Conservation (phyloP, 1,140 invertebrate species). For the Drosophila bipectinata region DNA sequence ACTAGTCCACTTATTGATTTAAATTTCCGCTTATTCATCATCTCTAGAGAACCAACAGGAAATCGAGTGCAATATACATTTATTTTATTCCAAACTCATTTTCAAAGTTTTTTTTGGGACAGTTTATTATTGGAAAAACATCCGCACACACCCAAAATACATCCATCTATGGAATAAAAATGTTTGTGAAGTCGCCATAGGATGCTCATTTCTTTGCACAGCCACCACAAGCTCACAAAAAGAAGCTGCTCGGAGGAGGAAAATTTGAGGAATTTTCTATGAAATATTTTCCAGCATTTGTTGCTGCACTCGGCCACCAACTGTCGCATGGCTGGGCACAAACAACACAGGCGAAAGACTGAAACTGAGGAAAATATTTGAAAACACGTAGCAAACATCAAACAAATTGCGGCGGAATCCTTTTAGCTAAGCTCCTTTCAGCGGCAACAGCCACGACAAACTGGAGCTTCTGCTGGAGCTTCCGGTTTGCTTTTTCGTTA, state of each 20-base stretch:
- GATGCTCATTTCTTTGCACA: slow-evolving; percentile 43
- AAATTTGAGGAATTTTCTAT: slow-evolving; percentile 51
- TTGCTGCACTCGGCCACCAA: slow-evolving; percentile 50
- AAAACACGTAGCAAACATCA: slow-evolving; percentile 81
- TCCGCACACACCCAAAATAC: slow-evolving; percentile 10
- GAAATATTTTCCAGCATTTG: slow-evolving; percentile 41
- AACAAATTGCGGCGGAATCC: slow-evolving; percentile 80
- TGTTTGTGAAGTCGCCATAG: slow-evolving; percentile 16
- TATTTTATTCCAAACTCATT: slow-evolving; percentile 36
- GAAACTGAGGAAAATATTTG: slow-evolving; percentile 67
- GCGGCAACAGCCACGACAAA: slow-evolving; percentile 47
- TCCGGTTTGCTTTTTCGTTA: slow-evolving; percentile 73
- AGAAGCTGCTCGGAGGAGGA: slow-evolving; percentile 5
- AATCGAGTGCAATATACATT: slow-evolving; percentile 21
- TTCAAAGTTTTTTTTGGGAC: slow-evolving; percentile 13
- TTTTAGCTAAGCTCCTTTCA: slow-evolving; percentile 75
- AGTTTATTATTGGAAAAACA: slow-evolving; percentile 40
- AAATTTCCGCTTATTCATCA: slow-evolving; percentile 28
- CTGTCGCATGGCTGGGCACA: slow-evolving; percentile 49
- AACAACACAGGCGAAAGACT: slow-evolving; percentile 18
- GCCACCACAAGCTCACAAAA: slow-evolving; percentile 16
- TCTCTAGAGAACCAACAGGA: slow-evolving; percentile 7
- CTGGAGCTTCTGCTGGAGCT: slow-evolving; percentile 68
- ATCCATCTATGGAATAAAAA: slow-evolving; percentile 11
- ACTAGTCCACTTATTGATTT: slow-evolving; percentile 19